Evolutionary conservation across 2,113 vertebrate species (phyloP).

Genomic region (Hemiprocne comata): DNA sequence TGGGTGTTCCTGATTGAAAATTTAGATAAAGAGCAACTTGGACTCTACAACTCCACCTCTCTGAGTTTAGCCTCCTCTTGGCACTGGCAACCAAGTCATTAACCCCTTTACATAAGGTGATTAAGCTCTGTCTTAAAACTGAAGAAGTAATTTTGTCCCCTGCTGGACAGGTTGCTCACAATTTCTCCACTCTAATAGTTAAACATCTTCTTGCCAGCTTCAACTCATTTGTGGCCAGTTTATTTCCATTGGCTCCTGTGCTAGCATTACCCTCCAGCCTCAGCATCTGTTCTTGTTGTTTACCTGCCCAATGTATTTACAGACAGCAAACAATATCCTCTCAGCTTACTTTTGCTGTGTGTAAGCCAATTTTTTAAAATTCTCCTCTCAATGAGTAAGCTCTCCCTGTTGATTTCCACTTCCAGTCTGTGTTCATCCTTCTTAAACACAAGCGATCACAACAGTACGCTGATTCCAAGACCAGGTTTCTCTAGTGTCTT

Average conservation of each 20-base stretch:
- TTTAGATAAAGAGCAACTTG: background rate
- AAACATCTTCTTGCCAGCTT: background rate
- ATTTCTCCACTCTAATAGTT: background rate
- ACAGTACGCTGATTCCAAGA: accelerated
- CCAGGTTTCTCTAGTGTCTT: background rate
- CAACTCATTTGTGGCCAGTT: background rate
- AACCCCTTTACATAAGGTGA: background rate
- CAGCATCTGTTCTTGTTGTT: background rate
- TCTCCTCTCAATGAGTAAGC: background rate
- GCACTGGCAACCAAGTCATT: background rate
- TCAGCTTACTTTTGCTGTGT: background rate
- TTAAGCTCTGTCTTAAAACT: background rate
- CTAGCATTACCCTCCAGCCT: background rate
- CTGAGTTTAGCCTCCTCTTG: background rate
- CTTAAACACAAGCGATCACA: background rate
- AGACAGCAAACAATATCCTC: background rate
- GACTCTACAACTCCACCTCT: background rate
- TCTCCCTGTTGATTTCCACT: background rate
- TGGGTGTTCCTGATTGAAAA: background rate
- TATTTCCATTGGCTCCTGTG: background rate
- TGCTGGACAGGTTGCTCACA: background rate
- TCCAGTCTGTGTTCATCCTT: background rate
- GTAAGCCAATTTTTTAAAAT: background rate
- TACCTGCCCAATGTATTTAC: background rate
- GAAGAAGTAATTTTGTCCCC: background rate